Evolutionary conservation across 2,888 invertebrate species (phyloP), one percentile per base, ranked within the genome.

Genomic region (Papilio elwesi): DNA sequence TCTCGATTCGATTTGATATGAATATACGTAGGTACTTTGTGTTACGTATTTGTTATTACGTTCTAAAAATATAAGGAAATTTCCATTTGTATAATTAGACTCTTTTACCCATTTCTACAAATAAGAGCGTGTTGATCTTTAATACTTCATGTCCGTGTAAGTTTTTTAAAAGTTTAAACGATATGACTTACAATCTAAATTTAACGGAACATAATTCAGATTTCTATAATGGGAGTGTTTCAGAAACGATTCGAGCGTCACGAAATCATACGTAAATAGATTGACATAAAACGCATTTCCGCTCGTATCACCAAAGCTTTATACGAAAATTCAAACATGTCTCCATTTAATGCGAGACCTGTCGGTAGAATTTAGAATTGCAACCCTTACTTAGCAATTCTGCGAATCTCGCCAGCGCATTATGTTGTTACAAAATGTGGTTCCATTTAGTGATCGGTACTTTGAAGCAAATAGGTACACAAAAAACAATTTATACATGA

Each of bases 351-450:
- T 83, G 83, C 79, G 79, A 78, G 79, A 82, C 80, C 81, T 85
- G 83, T 84, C 81, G 76, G 79, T 83, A 78, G 83, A 83, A 87
- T 87, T 84, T 82, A 76, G 80, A 83, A 82, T 82, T 84, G 81
- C 76, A 80, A 80, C 81, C 81, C 75, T 82, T 80, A 73, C 76
- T 79, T 81, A 80, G 81, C 79, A 80, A 81, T 79, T 78, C 79
- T 76, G 77, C 75, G 71, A 74, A 62, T 70, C 69, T 70, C 73
- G 66, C 66, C 73, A 68, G 74, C 73, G 73, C 62, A 69, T 74
- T 69, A 72, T 69, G 68, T 72, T 74, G 72, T 72, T 69, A 74
- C 69, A 72, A 68, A 74, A 74, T 74, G 72, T 70, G 74, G 69
- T 74, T 72, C 69, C 66, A 69, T 72, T 71, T 70, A 74, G 73